Base-by-base conservation (phyloP, 2,797 vertebrate genomes). In the Tachyglossus aculeatus region DNA sequence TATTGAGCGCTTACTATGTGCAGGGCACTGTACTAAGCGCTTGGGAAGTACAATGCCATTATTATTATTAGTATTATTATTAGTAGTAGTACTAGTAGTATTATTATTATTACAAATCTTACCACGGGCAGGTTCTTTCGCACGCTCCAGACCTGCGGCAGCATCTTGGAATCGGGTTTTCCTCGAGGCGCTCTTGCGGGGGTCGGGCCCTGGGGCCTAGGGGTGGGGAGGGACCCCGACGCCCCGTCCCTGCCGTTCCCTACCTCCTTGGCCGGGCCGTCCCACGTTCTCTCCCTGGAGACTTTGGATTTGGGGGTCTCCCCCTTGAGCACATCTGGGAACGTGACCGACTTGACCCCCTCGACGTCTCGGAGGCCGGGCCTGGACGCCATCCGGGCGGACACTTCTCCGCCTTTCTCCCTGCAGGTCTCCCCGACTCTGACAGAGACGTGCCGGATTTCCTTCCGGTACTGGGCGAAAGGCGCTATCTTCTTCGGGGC, bases 111-210 rank as follows among this genome's bases (percentile, higher is more conserved):
- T n/a, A n/a, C n/a, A n/a, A n/a, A 66, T 32, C 65, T 86, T 33
- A 56, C 67, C 86, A 90, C 87, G 44, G 83, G 75, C 67, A 55
- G 53, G 25, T 74, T 86, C 78, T 31, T 77, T 59, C 83, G 79
- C 33, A 83, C 57, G 37, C 34, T 71, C 67, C 81, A 87, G 5
- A 72, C 71, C 72, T 62, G 7, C 36, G 56, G 68, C 41, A 73
- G 25, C 13, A 66, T 73, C 51, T 47, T 80, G 14, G 59, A 48
- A 15, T 33, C 21, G 24, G 79, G 69, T 54, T 84, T 85, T 73
- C 55, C 76, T 40, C 41, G 47, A 24, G 71, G 51, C 22, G 12
- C 40, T 68, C 61, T 63, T 24, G 71, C 16, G 15, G 48, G 12
- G 16, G 6, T 45, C 27, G 40, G 33, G 11, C 50, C 32, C 3